These are phyloP conservation scores for Euproctis similis DNA, from an alignment of 2,888 invertebrate species.

Conservation along the genomic window DNA sequence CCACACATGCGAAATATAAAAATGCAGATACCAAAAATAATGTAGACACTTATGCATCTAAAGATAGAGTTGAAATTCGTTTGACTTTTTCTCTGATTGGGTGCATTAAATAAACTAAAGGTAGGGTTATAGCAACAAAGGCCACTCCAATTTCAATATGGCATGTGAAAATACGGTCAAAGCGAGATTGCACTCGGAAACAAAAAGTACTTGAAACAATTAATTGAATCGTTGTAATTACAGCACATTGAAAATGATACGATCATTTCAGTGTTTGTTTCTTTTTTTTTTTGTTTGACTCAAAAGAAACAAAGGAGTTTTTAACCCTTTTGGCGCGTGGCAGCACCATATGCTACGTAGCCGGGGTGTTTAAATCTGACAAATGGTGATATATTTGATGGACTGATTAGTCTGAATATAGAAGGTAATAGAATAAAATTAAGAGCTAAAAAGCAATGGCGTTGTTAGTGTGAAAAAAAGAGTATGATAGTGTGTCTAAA, in stretches of 20 bases:
- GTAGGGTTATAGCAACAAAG: conserved; percentile 31
- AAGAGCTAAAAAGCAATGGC: too few species aligned
- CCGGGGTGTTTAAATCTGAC: conserved; percentile 29
- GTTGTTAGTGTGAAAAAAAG: too few species aligned
- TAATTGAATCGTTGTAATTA: conserved; percentile 69
- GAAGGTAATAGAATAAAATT: too few species aligned
- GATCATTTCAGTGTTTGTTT: conserved; percentile 53
- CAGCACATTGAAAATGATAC: conserved; percentile 65
- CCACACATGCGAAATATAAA: conserved; percentile 11
- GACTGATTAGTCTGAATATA: too few species aligned
- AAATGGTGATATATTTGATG: too few species aligned
- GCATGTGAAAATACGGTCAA: conserved; percentile 65
- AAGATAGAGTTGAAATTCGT: conserved; percentile 24
- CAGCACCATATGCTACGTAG: conserved; percentile 49
- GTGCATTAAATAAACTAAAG: conserved; percentile 26
- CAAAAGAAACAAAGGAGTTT: conserved; percentile 54
- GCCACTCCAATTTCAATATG: conserved; percentile 59
- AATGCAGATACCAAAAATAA: not conserved
- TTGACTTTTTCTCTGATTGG: conserved; percentile 16
- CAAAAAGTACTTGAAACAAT: conserved; percentile 64
- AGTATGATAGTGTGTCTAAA: too few species aligned
- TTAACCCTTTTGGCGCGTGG: conserved; percentile 64
- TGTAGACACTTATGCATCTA: conserved; percentile 10
- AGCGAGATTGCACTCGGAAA: conserved; percentile 54
- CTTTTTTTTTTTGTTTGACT: conserved; percentile 39